Percentiles rank a stretch among this genome's conserved stretches.
Evolutionary conservation across 92 coral and sea anemone genomes (phyloP).

Genomic region (Epizoanthus stellaris): DNA sequence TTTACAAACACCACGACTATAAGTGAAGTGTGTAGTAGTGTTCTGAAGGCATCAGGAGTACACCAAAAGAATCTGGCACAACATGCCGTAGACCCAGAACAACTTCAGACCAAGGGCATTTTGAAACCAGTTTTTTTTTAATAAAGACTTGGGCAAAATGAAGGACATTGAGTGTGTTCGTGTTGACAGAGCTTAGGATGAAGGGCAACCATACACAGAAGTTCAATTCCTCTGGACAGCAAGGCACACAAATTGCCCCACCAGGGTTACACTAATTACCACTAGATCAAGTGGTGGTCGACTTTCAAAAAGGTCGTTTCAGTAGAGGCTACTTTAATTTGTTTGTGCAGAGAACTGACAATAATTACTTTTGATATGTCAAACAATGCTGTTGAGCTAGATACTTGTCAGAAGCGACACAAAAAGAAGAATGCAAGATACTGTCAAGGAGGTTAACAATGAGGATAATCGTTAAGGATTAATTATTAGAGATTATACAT

Average conservation of each 20-base stretch:
- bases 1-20: constrained; percentile 66
- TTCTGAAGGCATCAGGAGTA: constrained; percentile 66
- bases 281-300: constrained; percentile 73
- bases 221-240: constrained; percentile 59
- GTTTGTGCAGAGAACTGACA: constrained; percentile 53
- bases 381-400: too few species aligned
- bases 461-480: too few species aligned
- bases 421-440: too few species aligned
- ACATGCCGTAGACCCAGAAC: constrained; percentile 55
- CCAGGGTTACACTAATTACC: constrained; percentile 55
- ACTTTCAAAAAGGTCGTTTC: constrained; percentile 65
- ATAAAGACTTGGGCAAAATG: constrained; percentile 33
- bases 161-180: constrained; percentile 62
- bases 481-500: too few species aligned
- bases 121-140: constrained; percentile 43
- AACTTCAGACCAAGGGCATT: constrained; percentile 32
- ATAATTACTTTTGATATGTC: too few species aligned
- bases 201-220: constrained; percentile 60
- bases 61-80: constrained; percentile 68
- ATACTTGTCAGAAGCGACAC: too few species aligned
- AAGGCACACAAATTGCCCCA: constrained; percentile 37
- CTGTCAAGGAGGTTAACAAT: too few species aligned
- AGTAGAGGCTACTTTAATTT: constrained; percentile 57
- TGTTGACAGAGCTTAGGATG: constrained; percentile 61
- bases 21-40: constrained; percentile 60